Percentiles rank a stretch among this genome's conserved stretches.
Conservation (phyloP, 2,797 vertebrate species). For the Sorex maritimensis region DNA sequence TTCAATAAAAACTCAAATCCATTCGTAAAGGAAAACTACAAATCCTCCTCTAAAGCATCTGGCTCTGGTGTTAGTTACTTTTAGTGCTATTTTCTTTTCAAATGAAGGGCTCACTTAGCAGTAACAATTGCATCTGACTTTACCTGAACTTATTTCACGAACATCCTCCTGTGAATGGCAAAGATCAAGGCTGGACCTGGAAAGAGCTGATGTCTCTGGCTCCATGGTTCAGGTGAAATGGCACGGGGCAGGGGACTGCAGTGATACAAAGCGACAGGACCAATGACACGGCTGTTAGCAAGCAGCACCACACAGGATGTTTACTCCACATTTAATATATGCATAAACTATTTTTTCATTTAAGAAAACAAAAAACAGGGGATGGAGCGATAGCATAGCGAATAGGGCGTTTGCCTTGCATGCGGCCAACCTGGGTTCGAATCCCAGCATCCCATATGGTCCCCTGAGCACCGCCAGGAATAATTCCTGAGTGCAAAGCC, state of each 20-base stretch:
- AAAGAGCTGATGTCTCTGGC: fast-evolving
- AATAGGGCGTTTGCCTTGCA: no score
- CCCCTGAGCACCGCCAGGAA: no score
- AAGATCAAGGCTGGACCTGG: background rate
- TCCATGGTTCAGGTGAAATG: conserved; percentile 31
- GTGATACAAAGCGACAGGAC: conserved; percentile 31
- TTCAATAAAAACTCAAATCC: background rate
- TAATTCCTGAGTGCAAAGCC: no score
- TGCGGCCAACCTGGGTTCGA: no score
- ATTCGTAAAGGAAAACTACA: background rate
- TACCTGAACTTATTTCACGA: conserved; percentile 62
- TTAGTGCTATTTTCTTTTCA: conserved; percentile 42
- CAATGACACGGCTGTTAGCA: conserved; percentile 52
- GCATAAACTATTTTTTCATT: conserved; percentile 33
- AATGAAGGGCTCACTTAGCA: background rate
- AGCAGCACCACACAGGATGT: conserved; percentile 66
- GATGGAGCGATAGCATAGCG: no score
- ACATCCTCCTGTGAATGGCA: background rate
- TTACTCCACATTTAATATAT: background rate
- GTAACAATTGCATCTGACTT: background rate
- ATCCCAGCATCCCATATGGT: no score
- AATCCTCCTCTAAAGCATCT: background rate
- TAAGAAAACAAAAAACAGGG: conserved; percentile 11
- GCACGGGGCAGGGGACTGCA: background rate
- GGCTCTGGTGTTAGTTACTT: background rate